Percentiles rank a stretch among this genome's conserved stretches.
These are phyloP conservation scores for Diloba caeruleocephala DNA, from an alignment of 2,888 invertebrate species.

Conservation along the genomic window DNA sequence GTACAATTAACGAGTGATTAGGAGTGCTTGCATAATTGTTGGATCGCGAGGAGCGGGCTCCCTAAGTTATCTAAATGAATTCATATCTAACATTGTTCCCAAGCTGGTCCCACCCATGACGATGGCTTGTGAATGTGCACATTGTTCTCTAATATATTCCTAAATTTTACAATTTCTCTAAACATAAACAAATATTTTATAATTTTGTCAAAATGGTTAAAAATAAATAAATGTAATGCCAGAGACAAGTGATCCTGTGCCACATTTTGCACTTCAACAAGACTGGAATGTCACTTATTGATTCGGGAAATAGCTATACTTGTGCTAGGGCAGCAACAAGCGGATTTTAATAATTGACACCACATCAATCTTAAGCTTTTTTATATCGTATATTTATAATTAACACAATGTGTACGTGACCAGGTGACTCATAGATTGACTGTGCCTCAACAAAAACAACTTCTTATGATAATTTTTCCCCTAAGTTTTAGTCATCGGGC, in stretches of 20 bases:
- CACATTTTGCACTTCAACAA: conserved; percentile 83
- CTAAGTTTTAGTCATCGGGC: conserved; percentile 88
- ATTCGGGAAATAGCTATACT: conserved; percentile 80
- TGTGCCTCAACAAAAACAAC: conserved; percentile 74
- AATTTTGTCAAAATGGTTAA: conserved; percentile 42
- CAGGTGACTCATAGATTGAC: conserved; percentile 69
- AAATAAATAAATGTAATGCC: conserved; percentile 35
- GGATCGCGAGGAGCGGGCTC: conserved; percentile 72
- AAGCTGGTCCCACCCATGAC: conserved; percentile 89
- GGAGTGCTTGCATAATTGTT: conserved; percentile 77
- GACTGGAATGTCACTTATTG: conserved; percentile 88
- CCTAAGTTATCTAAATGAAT: conserved; percentile 83
- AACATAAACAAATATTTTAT: conserved; percentile 36
- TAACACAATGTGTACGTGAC: conserved; percentile 69
- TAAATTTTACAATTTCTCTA: conserved; percentile 37
- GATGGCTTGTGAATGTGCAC: conserved; percentile 84
- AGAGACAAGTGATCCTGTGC: conserved; percentile 68
- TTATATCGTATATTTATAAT: conserved; percentile 58
- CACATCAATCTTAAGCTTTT: conserved; percentile 63
- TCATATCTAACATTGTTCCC: conserved; percentile 88
- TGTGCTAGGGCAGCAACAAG: conserved; percentile 65
- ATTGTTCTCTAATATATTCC: conserved; percentile 59
- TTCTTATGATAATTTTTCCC: conserved; percentile 81
- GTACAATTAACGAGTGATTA: conserved; percentile 61
- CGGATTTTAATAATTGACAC: conserved; percentile 69